phyloP scores from a whole-genome alignment of 2,113 vertebrate genomes.

The Chaetops frenatus region DNA sequence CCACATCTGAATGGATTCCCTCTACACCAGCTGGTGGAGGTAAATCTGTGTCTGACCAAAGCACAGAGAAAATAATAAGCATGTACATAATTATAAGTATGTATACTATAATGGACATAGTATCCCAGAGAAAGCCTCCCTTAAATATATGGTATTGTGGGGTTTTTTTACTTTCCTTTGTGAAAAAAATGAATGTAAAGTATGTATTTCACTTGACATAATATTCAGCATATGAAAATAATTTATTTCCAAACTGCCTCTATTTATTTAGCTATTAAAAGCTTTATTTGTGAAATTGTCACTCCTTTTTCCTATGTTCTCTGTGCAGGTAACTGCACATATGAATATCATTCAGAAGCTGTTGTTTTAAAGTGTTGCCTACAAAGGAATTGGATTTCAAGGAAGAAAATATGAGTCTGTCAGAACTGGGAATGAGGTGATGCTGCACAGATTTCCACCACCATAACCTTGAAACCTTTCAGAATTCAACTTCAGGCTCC shows the following conservation, averaged over 20 bases:
- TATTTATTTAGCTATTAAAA: background rate
- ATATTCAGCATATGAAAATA: background rate
- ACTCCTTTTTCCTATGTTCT: background rate
- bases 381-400: background rate
- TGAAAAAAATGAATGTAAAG: background rate
- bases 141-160: too few relatives aligned
- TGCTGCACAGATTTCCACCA: background rate
- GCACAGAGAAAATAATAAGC: background rate
- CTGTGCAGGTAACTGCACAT: background rate
- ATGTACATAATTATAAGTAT: background rate
- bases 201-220: background rate
- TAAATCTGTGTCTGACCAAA: background rate
- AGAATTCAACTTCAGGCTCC: background rate
- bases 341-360: background rate
- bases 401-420: background rate
- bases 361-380: background rate
- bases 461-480: background rate
- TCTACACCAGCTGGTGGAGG: background rate
- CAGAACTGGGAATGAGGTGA: background rate
- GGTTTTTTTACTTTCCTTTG: background rate
- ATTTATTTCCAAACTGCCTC: background rate
- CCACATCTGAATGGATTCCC: background rate
- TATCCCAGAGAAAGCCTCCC: background rate
- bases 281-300: background rate
- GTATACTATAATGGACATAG: background rate